Evolutionary conservation across 2,113 vertebrate genomes (phyloP), one percentile per base, ranked within the genome.

Genomic region (Mesocricetus auratus): DNA sequence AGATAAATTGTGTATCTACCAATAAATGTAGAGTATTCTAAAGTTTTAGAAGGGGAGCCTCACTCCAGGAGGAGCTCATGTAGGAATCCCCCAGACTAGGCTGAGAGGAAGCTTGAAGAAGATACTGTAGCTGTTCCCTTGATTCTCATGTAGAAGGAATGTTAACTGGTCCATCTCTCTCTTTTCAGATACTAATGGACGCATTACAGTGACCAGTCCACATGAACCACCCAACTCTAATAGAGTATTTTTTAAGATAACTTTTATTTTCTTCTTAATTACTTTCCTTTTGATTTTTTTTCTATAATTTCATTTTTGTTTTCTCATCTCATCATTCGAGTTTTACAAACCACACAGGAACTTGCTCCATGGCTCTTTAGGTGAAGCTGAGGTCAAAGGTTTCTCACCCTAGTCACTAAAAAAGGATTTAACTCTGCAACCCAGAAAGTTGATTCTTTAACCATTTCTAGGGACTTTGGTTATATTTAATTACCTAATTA

Each of bases 171-270:
- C 64, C 56, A 5, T 97, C 97, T 97, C 94, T 96, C 95, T 97
- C 81, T 64, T 96, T 96, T 17, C 96, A 99, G 99, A 98, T 99
- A 99, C 98, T 99, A 97, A 99, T 0, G 98, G 98, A 98, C 98
- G 97, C 93, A 86, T 94, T 96, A 88, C 91, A 97, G 98, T 97
- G 97, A 99, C 98, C 98, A 98, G 98, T 98, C 97, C 97, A 98
- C 98, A 21, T 82, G 96, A 96, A 98, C 98, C 97, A 98, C 98
- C 97, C 97, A 97, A 97, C 97, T 97, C 98, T 98, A 95, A 98
- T 98, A 98, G 98, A 98, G 98, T 98, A 96, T 98, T 99, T 99
- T 98, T 98, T 92, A 98, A 98, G 94, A 98, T 98, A 1, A 81
- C 91, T 97, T 98, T 98, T 98, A 97, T 98, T 98, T 98, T 96